Base-by-base conservation (phyloP, 2,888 invertebrate genomes). In the Scelioninae gen. 2 region DNA sequence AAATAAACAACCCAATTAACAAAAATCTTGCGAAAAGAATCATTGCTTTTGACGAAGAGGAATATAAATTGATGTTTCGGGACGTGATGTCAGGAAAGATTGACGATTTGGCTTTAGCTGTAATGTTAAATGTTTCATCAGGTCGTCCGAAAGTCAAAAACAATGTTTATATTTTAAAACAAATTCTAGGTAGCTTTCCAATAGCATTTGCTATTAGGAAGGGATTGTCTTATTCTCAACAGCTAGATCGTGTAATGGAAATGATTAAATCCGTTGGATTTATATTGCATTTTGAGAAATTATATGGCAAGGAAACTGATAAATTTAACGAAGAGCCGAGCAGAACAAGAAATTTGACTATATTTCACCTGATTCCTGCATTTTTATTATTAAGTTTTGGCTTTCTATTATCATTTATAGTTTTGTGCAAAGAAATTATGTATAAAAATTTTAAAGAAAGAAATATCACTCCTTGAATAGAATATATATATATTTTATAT, bases 161-260 rank as follows among this genome's bases (percentile, higher is more conserved):
- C 3, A 19, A 74, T n/a, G 80, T 78, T 5, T 79, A 82, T 61
- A 55, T 74, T 6, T 48, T 83, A 69, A 60, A 65, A 7, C 79
- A 82, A 10, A 55, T 63, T 0, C 35, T 81, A 3, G 78, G 79
- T 2, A 78, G 52, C 28, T 81, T 73, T 67, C 84, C 84, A 0
- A n/a, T 84, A 1, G 78, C 80, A 2, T 64, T 83, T 1, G 80
- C 81, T 2, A 73, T 79, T 0, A 80, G 83, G 78, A 58, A 64
- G 13, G 82, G 81, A 2, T 74, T 81, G 19, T 81, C 84, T 0
- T 79, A 77, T 50, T 45, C 81, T 10, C 6, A 13, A 0, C 33
- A 55, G 4, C 63, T 83, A 10, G 75, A 84, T 61, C 2, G 2
- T 0, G 73, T 57, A 28, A 78, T 84, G 0, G 70, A 61, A 2